phyloP scores from a whole-genome alignment of 2,113 vertebrate species.

The Mastomys coucha region DNA sequence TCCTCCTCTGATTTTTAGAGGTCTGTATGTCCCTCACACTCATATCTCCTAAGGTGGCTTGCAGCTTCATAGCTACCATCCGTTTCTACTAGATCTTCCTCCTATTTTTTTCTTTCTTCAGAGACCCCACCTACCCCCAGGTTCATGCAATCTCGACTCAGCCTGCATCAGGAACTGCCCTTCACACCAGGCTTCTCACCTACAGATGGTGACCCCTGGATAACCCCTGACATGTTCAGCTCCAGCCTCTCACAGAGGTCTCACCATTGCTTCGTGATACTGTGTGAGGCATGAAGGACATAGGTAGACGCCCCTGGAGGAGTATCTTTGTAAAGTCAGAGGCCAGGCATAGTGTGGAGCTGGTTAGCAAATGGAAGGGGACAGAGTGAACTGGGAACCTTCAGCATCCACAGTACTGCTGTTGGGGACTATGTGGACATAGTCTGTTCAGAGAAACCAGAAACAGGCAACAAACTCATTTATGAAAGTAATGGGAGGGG shows the following conservation, averaged over 20 bases:
- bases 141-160: not conserved
- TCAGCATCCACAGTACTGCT: no score
- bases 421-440: not conserved
- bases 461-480: not conserved
- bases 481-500: not conserved
- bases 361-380: not conserved
- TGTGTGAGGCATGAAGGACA: not conserved
- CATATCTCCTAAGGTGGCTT: not conserved
- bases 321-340: not conserved
- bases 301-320: no score
- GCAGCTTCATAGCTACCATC: not conserved
- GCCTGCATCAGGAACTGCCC: not conserved
- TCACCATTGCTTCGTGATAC: not conserved
- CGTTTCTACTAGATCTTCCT: not conserved
- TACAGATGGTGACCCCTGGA: no score
- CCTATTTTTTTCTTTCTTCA: not conserved
- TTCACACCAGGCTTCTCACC: fast-evolving
- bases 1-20: not conserved
- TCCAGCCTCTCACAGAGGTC: not conserved
- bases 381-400: not conserved
- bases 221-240: not conserved
- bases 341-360: not conserved
- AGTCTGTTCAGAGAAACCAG: not conserved
- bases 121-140: not conserved
- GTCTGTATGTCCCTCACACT: not conserved